These are phyloP conservation scores for Hyppa rectilinea DNA, from an alignment of 2,888 invertebrate genomes.

Conservation along the genomic window DNA sequence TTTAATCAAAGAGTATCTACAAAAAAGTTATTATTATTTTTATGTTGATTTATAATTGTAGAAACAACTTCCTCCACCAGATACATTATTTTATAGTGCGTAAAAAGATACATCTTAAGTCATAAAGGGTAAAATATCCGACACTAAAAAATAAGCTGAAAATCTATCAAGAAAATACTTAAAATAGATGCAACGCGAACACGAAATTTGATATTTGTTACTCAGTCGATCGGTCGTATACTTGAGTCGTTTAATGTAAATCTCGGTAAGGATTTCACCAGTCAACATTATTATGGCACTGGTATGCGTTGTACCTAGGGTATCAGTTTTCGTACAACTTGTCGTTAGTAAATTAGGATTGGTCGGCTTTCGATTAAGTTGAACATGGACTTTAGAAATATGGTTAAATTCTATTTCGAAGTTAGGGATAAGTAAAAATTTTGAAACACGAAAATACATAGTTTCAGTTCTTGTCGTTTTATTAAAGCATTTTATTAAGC, in stretches of 20 bases:
- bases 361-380: slow-evolving; percentile 39
- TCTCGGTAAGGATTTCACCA: slow-evolving; percentile 70
- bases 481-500: too few relatives aligned
- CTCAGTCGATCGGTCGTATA: slow-evolving; percentile 50
- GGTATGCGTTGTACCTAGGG: slow-evolving; percentile 66
- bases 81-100: neutral
- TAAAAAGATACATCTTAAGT: neutral
- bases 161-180: slow-evolving; percentile 9
- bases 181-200: slow-evolving; percentile 51
- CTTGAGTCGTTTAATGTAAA: slow-evolving; percentile 57
- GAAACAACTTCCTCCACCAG: neutral
- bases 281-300: slow-evolving; percentile 77
- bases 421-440: too few relatives aligned
- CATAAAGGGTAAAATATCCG: neutral
- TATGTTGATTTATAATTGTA: neutral
- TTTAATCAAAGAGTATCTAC: neutral
- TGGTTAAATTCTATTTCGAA: neutral
- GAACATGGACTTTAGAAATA: slow-evolving; percentile 18
- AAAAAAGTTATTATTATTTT: neutral
- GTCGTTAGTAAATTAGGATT: slow-evolving; percentile 60
- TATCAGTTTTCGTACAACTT: slow-evolving; percentile 69
- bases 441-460: neutral
- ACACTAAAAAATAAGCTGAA: slow-evolving; percentile 12
- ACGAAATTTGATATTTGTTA: slow-evolving; percentile 60
- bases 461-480: neutral